These are phyloP conservation scores for Platycercus adscitus DNA, from an alignment of 2,113 vertebrate genomes.

Conservation along the genomic window DNA sequence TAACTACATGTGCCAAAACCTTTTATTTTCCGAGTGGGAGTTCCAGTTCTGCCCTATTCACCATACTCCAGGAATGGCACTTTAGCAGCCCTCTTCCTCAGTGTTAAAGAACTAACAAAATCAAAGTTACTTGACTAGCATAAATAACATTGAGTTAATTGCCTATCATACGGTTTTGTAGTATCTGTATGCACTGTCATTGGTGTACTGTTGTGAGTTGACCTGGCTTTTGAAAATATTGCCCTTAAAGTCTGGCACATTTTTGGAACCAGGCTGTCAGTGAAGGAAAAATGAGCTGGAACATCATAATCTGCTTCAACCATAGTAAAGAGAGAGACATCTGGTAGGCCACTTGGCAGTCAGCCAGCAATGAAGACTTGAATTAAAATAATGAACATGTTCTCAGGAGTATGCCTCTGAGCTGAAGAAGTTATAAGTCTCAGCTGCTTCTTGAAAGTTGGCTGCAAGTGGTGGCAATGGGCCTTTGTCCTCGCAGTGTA, in stretches of 20 bases:
- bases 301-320: slow-evolving; percentile 78
- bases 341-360: slow-evolving; percentile 81
- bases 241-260: slow-evolving; percentile 71
- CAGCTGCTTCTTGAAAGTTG: slow-evolving; percentile 62
- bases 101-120: background rate
- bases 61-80: background rate
- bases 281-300: slow-evolving; percentile 76
- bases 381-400: slow-evolving; percentile 83
- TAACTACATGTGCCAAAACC: background rate
- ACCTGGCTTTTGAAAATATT: slow-evolving; percentile 70
- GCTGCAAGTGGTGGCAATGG: background rate
- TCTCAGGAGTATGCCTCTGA: slow-evolving; percentile 74
- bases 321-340: slow-evolving; percentile 79
- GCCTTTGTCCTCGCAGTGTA: fast-evolving
- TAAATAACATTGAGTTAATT: slow-evolving; percentile 51
- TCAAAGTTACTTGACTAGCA: slow-evolving; percentile 22
- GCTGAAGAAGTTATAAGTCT: slow-evolving; percentile 74
- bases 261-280: slow-evolving; percentile 75
- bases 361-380: slow-evolving; percentile 77
- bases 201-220: slow-evolving; percentile 59
- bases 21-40: background rate
- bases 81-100: background rate
- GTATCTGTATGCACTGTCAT: slow-evolving; percentile 53
- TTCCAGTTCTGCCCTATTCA: background rate
- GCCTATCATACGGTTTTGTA: slow-evolving; percentile 58